Evolutionary conservation across 2,113 vertebrate genomes (phyloP).

Genomic region (Butorides virescens): DNA sequence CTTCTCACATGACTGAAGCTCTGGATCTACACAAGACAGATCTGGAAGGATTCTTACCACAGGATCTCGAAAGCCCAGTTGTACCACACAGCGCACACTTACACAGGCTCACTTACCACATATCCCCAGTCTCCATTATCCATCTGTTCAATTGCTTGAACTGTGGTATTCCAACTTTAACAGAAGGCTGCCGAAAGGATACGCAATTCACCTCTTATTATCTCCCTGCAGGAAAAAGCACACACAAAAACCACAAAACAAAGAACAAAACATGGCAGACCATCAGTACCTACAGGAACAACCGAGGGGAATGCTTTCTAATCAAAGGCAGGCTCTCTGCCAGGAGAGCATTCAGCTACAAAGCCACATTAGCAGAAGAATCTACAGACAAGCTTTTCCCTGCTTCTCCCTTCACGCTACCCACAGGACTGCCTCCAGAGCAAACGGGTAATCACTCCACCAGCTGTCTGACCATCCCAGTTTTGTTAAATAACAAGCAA

Average conservation of each 20-base stretch:
- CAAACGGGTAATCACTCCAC: background rate
- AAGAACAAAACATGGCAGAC: constrained; percentile 17
- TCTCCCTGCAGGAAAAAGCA: constrained; percentile 47
- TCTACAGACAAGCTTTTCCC: background rate
- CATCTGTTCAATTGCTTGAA: constrained; percentile 83
- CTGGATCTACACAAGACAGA: background rate
- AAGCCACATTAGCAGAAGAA: background rate
- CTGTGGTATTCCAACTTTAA: constrained; percentile 58
- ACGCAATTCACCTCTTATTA: background rate
- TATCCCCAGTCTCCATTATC: constrained; percentile 99
- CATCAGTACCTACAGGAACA: constrained; percentile 37
- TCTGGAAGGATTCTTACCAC: background rate
- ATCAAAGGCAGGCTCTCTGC: constrained; percentile 7
- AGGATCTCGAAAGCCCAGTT: background rate
- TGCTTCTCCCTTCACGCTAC: background rate
- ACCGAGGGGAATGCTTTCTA: background rate
- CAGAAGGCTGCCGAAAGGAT: constrained; percentile 49
- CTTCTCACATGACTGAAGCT: background rate
- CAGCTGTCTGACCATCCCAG: background rate
- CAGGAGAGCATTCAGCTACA: constrained; percentile 4
- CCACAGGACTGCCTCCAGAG: background rate
- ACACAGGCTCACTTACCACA: constrained; percentile 84
- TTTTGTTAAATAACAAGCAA: background rate
- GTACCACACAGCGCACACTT: background rate
- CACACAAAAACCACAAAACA: constrained; percentile 9